Conservation (phyloP, 2,797 vertebrate genomes). For the Anableps anableps region DNA sequence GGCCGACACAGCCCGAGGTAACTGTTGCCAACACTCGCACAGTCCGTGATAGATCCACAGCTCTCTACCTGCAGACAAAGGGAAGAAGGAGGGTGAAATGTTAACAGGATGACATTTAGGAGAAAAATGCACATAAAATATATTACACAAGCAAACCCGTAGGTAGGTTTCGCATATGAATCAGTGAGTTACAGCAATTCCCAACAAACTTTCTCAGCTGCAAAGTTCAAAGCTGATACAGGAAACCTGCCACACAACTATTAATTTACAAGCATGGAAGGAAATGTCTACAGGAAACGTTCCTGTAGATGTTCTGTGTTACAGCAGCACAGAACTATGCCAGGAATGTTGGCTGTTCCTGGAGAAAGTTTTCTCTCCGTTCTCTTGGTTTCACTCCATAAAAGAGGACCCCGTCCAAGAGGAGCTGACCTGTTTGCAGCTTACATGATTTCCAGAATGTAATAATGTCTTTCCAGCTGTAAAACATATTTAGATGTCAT, state of each 20-base stretch:
- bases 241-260: constrained; percentile 49
- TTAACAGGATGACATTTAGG: constrained; percentile 30
- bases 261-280: constrained; percentile 41
- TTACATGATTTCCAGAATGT: constrained; percentile 6
- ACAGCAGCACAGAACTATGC: constrained; percentile 72
- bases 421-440: constrained; percentile 5
- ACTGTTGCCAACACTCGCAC: constrained; percentile 81
- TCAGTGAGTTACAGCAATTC: constrained; percentile 42
- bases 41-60: constrained; percentile 78
- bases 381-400: constrained; percentile 37
- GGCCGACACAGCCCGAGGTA: constrained; percentile 80
- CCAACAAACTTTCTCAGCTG: constrained; percentile 41
- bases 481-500: constrained; percentile 16
- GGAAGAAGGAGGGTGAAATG: constrained; percentile 37
- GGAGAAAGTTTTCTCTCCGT: constrained; percentile 47
- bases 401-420: constrained; percentile 43
- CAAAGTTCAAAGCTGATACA: constrained; percentile 53
- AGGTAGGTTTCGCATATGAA: constrained; percentile 24
- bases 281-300: constrained; percentile 53
- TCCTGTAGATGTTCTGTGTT: constrained; percentile 67
- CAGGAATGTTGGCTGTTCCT: constrained; percentile 75
- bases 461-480: not conserved
- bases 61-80: constrained; percentile 69
- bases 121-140: constrained; percentile 21
- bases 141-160: constrained; percentile 26